Percentiles rank a stretch among this genome's conserved stretches.
Conservation (phyloP, 2,797 vertebrate species). For the Phoebastria nigripes region DNA sequence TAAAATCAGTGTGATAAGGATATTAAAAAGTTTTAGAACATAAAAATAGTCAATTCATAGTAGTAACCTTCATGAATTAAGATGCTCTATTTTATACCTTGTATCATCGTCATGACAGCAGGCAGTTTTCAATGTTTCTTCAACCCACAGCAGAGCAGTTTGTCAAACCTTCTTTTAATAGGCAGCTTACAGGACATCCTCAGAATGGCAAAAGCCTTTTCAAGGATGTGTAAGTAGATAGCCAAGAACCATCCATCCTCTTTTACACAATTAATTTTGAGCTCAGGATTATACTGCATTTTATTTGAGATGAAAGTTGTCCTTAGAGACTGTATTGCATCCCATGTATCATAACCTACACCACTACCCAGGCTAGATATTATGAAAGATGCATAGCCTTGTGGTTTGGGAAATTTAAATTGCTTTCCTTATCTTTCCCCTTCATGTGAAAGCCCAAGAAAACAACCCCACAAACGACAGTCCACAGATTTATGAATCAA, state of each 20-base stretch:
- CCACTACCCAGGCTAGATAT: background rate
- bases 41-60: background rate
- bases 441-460: background rate
- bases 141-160: background rate
- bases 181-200: background rate
- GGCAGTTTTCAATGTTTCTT: background rate
- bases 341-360: background rate
- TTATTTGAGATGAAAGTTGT: slow-evolving; percentile 1
- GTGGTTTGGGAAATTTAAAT: slow-evolving; percentile 25
- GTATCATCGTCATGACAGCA: background rate
- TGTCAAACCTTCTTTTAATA: background rate
- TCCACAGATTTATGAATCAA: background rate
- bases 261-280: slow-evolving; percentile 7
- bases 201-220: background rate
- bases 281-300: background rate
- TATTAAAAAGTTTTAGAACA: background rate
- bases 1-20: background rate
- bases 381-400: slow-evolving; percentile 22
- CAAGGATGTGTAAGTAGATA: background rate
- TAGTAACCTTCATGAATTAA: background rate
- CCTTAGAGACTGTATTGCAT: background rate
- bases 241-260: background rate
- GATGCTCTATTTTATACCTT: background rate
- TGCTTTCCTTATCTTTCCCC: slow-evolving; percentile 29
- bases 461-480: background rate